phyloP scores from a whole-genome alignment of 2,888 invertebrate genomes.

The Seira sanloemensis region DNA sequence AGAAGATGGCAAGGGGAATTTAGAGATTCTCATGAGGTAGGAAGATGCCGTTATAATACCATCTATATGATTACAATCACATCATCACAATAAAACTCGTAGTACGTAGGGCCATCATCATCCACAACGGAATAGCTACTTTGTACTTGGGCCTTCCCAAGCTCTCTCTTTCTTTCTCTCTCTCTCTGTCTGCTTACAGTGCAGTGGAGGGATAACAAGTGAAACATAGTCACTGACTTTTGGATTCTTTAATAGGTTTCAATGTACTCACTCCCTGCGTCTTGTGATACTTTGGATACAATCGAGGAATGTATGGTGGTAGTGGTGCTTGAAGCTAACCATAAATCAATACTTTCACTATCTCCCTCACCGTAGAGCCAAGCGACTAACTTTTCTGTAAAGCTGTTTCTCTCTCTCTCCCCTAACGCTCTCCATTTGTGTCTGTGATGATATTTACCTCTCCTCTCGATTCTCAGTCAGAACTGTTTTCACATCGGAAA shows the following conservation, averaged over 20 bases:
- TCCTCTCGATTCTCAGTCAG: constrained; percentile 44
- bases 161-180: too few species aligned
- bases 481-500: constrained; percentile 43
- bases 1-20: neutral
- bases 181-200: neutral
- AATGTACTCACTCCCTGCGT: constrained; percentile 46
- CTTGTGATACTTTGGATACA: neutral
- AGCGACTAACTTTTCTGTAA: neutral
- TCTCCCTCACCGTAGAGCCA: constrained; percentile 8
- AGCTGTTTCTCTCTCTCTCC: constrained; percentile 23
- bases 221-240: constrained; percentile 53
- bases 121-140: constrained; percentile 22
- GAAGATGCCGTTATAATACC: constrained; percentile 56
- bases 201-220: constrained; percentile 23
- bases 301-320: constrained; percentile 36
- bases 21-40: constrained; percentile 41
- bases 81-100: constrained; percentile 44
- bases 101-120: constrained; percentile 10
- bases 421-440: constrained; percentile 11
- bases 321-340: constrained; percentile 52
- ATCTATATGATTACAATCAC: constrained; percentile 54
- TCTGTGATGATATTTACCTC: constrained; percentile 22
- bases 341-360: constrained; percentile 66
- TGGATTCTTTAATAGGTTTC: constrained; percentile 59
- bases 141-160: constrained; percentile 5